These are phyloP conservation scores for Hydractinia echinata DNA, from an alignment of 30 jellyfish, hydroid and myxozoan genomes.

Conservation along the genomic window DNA sequence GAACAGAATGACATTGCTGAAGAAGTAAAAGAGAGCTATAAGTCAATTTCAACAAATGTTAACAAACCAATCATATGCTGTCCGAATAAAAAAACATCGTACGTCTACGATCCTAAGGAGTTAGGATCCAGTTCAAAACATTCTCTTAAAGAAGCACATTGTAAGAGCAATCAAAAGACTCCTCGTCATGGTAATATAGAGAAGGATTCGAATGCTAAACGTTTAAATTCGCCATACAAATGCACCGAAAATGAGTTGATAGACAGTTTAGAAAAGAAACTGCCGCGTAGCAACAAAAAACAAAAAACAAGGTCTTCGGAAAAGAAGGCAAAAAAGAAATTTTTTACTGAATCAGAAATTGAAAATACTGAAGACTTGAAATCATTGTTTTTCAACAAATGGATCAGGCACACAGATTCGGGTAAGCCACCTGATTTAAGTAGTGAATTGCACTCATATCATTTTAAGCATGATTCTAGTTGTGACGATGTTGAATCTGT, in stretches of 20 bases:
- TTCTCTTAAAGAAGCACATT: neutral
- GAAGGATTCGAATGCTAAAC: neutral
- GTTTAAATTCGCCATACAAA: neutral
- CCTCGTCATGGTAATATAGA: neutral
- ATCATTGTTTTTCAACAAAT: neutral
- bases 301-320: neutral
- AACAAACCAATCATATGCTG: conserved; percentile 38
- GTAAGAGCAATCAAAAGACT: neutral
- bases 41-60: conserved; percentile 39
- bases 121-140: neutral
- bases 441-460: neutral
- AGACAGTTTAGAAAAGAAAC: neutral
- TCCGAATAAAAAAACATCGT: conserved; percentile 13
- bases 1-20: conserved; percentile 86
- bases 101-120: conserved; percentile 11
- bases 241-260: neutral
- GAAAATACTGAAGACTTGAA: conserved; percentile 4
- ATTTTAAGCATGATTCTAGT: neutral
- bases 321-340: neutral
- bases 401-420: neutral
- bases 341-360: conserved; percentile 5
- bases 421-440: neutral
- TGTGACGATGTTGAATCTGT: conserved; percentile 80
- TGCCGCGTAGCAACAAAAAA: neutral
- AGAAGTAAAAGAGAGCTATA: conserved; percentile 64